phyloP scores from a whole-genome alignment of 2,797 vertebrate species.

The Netta rufina region DNA sequence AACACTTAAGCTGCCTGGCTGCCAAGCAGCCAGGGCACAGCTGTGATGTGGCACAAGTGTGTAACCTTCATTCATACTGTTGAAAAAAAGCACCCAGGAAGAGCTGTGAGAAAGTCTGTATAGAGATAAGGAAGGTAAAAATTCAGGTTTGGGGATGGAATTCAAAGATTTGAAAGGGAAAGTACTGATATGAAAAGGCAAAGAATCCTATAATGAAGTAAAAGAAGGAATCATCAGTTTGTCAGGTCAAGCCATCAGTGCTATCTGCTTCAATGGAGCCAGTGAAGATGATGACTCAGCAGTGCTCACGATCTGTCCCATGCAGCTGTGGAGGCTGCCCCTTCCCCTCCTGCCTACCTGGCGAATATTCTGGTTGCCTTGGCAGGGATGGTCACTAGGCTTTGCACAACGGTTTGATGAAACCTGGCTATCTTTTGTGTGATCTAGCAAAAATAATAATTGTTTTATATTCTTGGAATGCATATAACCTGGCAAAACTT shows the following conservation, averaged over 20 bases:
- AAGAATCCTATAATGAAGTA: neutral
- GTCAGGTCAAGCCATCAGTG: neutral
- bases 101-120: neutral
- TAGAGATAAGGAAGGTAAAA: neutral
- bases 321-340: neutral
- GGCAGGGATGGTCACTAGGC: neutral
- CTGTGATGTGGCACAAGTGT: neutral
- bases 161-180: neutral
- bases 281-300: neutral
- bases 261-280: no score
- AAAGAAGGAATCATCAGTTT: neutral
- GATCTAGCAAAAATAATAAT: neutral
- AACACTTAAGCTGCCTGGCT: neutral
- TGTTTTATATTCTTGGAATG: neutral
- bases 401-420: neutral
- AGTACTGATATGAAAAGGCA: neutral
- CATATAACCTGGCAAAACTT: neutral
- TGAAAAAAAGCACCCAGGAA: neutral
- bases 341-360: neutral
- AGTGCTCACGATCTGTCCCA: neutral
- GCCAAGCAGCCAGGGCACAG: neutral
- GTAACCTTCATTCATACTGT: neutral
- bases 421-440: neutral
- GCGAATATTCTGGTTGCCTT: neutral
- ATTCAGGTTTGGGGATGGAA: neutral